Conservation (phyloP, 2,113 vertebrate genomes). For the Fregetta grallaria region DNA sequence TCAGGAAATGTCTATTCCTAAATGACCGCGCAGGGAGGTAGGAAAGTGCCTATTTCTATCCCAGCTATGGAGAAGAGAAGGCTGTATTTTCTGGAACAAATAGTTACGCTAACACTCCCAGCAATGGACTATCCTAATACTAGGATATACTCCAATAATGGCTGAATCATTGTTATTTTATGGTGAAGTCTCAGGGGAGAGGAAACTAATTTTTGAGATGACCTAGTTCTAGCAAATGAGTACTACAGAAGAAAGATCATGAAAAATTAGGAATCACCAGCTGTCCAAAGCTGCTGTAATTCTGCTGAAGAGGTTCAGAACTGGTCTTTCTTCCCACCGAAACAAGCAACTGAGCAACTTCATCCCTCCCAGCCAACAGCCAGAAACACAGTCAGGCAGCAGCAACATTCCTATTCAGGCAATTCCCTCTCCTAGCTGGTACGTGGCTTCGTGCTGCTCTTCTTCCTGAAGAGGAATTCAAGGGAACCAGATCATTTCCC, state of each 20-base stretch:
- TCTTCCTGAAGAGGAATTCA: neutral
- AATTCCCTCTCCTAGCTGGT: neutral
- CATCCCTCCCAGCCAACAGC: neutral
- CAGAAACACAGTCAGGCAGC: neutral
- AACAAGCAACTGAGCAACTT: neutral
- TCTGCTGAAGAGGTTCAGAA: neutral
- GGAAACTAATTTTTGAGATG: neutral
- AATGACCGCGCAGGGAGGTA: neutral
- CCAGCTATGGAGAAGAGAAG: neutral
- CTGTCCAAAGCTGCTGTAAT: neutral
- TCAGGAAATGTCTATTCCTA: neutral
- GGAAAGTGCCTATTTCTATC: neutral
- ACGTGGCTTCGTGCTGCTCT: rapidly evolving
- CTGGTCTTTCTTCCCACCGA: neutral
- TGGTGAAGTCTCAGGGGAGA: neutral
- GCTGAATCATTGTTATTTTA: neutral
- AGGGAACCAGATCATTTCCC: neutral
- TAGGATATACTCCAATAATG: neutral
- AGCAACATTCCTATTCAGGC: neutral
- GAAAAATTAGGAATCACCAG: neutral
- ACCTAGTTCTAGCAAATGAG: neutral
- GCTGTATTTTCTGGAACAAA: neutral
- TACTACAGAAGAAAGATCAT: neutral
- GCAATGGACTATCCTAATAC: neutral
- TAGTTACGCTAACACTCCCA: neutral